Evolutionary conservation across 2,113 vertebrate genomes (phyloP), one percentile per base, ranked within the genome.

Genomic region (Lepisosteus oculatus): DNA sequence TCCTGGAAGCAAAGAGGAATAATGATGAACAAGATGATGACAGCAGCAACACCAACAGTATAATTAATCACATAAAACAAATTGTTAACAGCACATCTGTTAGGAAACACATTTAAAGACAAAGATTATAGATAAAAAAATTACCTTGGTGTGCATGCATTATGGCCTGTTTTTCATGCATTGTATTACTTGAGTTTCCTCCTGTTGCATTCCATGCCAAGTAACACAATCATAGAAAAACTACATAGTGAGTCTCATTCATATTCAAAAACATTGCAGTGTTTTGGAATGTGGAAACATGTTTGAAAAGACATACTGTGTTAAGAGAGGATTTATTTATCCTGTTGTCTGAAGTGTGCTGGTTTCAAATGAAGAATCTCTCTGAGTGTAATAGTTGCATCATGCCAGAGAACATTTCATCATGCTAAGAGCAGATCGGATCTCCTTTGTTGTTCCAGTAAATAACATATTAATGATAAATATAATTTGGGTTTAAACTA

Each of bases 1-100:
- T 92, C 88, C 96, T 98, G 89, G 70, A 81, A 76, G 77, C 82
- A 63, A 79, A 63, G 84, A 75, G 43, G 77, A 68, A 71, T 8
- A 44, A 55, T 65, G 56, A 71, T 56, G 54, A 45, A 29, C 9
- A 59, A 4, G 7, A 54, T 3, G 44, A 4, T 62, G 17, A 65
- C 41, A 64, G 69, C 14, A 66, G n/a, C n/a, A 61, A 55, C n/a
- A 7, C 3, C 73, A 51, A 55, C 63, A 65, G 65, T 6, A 6
- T 41, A 14, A 0, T 3, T 14, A 62, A 5, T 68, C 54, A 54
- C 12, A 68, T 42, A 69, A 57, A 64, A 54, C 7, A 3, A 61
- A 47, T 6, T 6, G 47, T 55, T 8, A 57, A 44, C 8, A 12
- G 41, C 2, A 11, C 29, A 64, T 13, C 41, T 43, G 43, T 29